A percentile compares a stretch with the other conserved stretches of the same genome.
phyloP scores from a whole-genome alignment of 1,140 invertebrate species.

The Tenebrio molitor region DNA sequence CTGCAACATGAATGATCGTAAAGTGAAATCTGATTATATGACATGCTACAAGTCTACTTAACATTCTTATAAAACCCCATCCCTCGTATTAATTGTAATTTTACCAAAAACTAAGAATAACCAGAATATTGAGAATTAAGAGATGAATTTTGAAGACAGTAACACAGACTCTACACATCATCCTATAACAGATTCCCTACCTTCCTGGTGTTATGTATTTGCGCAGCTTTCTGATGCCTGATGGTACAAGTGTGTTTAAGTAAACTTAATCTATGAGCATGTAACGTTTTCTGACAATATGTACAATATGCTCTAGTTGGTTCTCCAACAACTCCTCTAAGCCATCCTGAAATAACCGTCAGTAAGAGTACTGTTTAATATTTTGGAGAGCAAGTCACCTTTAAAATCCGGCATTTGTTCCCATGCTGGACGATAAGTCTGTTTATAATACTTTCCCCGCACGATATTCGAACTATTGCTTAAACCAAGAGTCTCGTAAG shows the following conservation, averaged over 20 bases:
- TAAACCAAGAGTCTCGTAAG: constrained; percentile 40
- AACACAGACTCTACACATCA: no score
- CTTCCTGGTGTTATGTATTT: constrained; percentile 60
- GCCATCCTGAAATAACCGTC: constrained; percentile 68
- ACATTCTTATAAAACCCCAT: no score
- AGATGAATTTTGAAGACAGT: no score
- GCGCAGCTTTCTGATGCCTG: constrained; percentile 71
- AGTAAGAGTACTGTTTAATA: not conserved
- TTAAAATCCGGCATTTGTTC: constrained; percentile 72
- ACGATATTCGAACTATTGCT: constrained; percentile 45
- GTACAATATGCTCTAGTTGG: constrained; percentile 71
- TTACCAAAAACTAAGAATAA: no score
- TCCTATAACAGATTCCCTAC: constrained; percentile 49
- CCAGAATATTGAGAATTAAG: no score
- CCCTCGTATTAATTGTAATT: no score
- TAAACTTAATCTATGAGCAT: constrained; percentile 72
- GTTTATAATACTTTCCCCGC: constrained; percentile 68
- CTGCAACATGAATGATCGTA: no score
- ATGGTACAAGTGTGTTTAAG: constrained; percentile 74
- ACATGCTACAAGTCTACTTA: no score
- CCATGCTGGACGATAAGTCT: constrained; percentile 73
- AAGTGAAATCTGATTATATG: no score
- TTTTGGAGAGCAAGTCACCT: constrained; percentile 64
- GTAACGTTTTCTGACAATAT: constrained; percentile 73
- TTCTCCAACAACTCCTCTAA: constrained; percentile 69